Conservation (phyloP, 92 coral and sea anemone genomes). For the Blastomussa wellsi region DNA sequence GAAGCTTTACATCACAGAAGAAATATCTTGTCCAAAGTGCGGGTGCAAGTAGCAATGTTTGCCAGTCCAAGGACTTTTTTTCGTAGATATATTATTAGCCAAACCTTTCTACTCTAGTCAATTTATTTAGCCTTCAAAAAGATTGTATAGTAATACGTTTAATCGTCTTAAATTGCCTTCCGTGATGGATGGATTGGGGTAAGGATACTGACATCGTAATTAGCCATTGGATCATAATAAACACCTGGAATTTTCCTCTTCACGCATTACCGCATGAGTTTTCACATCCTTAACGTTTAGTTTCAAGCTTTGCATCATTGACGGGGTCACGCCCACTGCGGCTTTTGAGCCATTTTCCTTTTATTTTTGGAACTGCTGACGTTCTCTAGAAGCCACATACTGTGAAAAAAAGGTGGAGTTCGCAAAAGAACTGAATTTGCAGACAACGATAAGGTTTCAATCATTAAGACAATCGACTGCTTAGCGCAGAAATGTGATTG, state of each 20-base stretch:
- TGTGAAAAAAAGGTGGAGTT: slow-evolving; percentile 17
- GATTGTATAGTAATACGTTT: not conserved
- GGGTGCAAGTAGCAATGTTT: not conserved
- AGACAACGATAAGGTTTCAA: slow-evolving; percentile 2
- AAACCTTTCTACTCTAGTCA: not conserved
- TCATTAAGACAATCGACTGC: not conserved
- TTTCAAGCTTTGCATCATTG: slow-evolving; percentile 6
- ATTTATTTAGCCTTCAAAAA: not conserved
- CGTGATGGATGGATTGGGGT: not conserved
- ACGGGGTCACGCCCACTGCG: slow-evolving; percentile 15
- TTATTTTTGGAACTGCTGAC: slow-evolving; percentile 10
- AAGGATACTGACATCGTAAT: not conserved
- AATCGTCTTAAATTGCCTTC: not conserved
- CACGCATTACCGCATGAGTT: slow-evolving; percentile 10
- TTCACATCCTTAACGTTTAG: slow-evolving; percentile 23
- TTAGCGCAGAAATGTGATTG: not conserved
- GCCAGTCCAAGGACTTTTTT: not conserved
- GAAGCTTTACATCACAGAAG: not conserved
- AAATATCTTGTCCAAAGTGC: not conserved
- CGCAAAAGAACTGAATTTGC: not conserved
- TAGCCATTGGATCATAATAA: slow-evolving; percentile 6
- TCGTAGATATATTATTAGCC: not conserved
- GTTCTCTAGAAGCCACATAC: slow-evolving; percentile 8
- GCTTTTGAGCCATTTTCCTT: not conserved
- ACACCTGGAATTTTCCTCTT: not conserved